A percentile compares a stretch with the other conserved stretches of the same genome.
These are phyloP conservation scores for Piprites chloris DNA, from an alignment of 2,113 vertebrate genomes.

Conservation along the genomic window DNA sequence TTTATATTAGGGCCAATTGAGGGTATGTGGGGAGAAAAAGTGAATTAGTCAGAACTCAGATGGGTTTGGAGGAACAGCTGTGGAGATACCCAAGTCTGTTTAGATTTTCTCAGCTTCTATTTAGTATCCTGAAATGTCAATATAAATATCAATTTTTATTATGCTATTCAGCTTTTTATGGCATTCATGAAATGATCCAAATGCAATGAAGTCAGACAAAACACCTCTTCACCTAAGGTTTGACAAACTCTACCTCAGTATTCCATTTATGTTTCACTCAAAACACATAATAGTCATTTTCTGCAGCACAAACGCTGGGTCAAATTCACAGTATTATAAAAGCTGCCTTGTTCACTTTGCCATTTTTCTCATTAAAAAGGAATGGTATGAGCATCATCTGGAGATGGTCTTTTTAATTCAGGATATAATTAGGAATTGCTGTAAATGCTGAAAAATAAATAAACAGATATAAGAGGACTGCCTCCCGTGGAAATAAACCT, in stretches of 20 bases:
- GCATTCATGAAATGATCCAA: conserved; percentile 63
- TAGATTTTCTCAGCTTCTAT: conserved; percentile 69
- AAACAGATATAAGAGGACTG: background rate
- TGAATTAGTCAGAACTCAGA: conserved; percentile 60
- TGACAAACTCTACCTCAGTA: conserved; percentile 19
- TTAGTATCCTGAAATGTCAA: conserved; percentile 72
- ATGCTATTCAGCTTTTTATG: conserved; percentile 59
- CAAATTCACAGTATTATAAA: conserved; percentile 20
- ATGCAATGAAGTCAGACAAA: conserved; percentile 58
- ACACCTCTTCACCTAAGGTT: conserved; percentile 49
- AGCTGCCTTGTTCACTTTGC: conserved; percentile 23
- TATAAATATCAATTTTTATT: conserved; percentile 77
- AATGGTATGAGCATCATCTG: conserved; percentile 31
- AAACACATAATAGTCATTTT: conserved; percentile 27
- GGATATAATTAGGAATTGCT: conserved; percentile 60
- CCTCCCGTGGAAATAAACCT: background rate
- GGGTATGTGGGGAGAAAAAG: conserved; percentile 19
- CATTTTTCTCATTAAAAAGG: conserved; percentile 56
- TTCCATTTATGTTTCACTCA: conserved; percentile 43
- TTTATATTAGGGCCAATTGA: conserved; percentile 64
- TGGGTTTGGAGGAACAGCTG: conserved; percentile 43
- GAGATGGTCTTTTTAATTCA: conserved; percentile 17
- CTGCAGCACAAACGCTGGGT: conserved; percentile 16
- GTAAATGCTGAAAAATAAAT: conserved; percentile 34
- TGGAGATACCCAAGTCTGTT: conserved; percentile 53